A percentile compares a stretch with the other conserved stretches of the same genome.
phyloP scores from a whole-genome alignment of 1,140 invertebrate species.

The Limonius californicus region DNA sequence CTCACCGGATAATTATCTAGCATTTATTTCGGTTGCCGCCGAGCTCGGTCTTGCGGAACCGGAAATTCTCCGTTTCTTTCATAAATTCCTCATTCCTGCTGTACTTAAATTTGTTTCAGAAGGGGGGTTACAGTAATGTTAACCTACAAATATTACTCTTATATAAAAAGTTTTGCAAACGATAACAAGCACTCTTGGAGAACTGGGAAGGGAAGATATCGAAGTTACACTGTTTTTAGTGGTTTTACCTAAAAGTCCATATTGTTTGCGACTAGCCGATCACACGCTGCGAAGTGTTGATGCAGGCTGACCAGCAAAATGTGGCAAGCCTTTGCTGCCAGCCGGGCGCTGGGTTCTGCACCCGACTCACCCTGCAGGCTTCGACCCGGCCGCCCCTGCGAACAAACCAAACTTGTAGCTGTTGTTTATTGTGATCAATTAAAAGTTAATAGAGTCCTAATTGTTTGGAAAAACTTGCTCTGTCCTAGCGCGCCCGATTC shows the following conservation, averaged over 20 bases:
- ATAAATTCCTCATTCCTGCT: not conserved
- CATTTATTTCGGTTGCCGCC: not conserved
- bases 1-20: slow-evolving; percentile 3
- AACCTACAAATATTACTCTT: slow-evolving; percentile 1
- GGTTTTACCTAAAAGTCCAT: not conserved
- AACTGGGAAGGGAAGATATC: slow-evolving; percentile 12
- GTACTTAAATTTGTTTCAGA: not conserved
- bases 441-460: no score
- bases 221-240: slow-evolving; percentile 5
- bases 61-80: slow-evolving; percentile 1
- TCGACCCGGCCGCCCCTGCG: slow-evolving; percentile 43
- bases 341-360: slow-evolving; percentile 45
- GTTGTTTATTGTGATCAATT: no score
- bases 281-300: slow-evolving; percentile 12
- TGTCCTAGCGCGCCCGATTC: no score
- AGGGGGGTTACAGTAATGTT: not conserved
- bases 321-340: slow-evolving; percentile 17
- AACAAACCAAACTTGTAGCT: no score
- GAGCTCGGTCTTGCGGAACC: no score
- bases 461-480: no score
- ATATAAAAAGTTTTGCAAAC: slow-evolving; percentile 13
- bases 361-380: slow-evolving; percentile 47
- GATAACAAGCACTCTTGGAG: slow-evolving; percentile 7
- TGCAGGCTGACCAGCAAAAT: not conserved
- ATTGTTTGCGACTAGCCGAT: not conserved